These are phyloP conservation scores for Myoxocephalus aenaeus DNA, from an alignment of 2,797 vertebrate genomes.

Conservation along the genomic window DNA sequence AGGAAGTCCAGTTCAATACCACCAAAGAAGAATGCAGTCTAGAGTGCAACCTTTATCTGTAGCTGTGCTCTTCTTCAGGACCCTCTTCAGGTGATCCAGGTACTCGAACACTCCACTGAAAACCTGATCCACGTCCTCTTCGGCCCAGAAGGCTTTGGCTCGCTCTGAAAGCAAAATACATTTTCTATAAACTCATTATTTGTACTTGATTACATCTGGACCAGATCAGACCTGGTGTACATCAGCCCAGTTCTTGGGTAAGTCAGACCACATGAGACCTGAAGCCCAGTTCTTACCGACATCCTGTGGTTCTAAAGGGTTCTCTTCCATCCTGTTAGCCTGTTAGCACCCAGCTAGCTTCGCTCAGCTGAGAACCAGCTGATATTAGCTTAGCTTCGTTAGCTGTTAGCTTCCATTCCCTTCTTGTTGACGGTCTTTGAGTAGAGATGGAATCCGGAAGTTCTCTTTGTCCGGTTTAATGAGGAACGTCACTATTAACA, in stretches of 20 bases:
- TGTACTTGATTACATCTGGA: neutral
- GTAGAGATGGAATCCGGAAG: neutral
- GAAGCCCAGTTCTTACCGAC: slow-evolving; percentile 34
- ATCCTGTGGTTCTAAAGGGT: slow-evolving; percentile 9
- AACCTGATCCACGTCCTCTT: slow-evolving; percentile 84
- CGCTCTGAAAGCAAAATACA: slow-evolving; percentile 78
- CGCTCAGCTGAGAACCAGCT: neutral
- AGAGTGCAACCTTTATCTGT: slow-evolving; percentile 86
- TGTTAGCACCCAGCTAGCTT: slow-evolving; percentile 2
- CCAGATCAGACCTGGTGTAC: neutral
- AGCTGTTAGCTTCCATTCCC: neutral
- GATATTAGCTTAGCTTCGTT: no score
- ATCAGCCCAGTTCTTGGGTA: no score
- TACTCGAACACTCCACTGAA: slow-evolving; percentile 83
- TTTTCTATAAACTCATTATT: neutral
- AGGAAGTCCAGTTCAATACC: neutral
- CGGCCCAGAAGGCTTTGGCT: slow-evolving; percentile 87
- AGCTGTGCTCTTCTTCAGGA: slow-evolving; percentile 87
- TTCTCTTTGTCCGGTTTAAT: neutral
- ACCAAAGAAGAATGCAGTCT: neutral
- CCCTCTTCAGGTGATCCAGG: slow-evolving; percentile 82
- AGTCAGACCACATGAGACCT: neutral
- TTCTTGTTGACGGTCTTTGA: neutral
- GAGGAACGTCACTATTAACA: no score
- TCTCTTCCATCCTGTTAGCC: slow-evolving; percentile 24